These are phyloP conservation scores for Paralvinella palmiformis DNA, from an alignment of 1,140 invertebrate genomes.

Conservation along the genomic window DNA sequence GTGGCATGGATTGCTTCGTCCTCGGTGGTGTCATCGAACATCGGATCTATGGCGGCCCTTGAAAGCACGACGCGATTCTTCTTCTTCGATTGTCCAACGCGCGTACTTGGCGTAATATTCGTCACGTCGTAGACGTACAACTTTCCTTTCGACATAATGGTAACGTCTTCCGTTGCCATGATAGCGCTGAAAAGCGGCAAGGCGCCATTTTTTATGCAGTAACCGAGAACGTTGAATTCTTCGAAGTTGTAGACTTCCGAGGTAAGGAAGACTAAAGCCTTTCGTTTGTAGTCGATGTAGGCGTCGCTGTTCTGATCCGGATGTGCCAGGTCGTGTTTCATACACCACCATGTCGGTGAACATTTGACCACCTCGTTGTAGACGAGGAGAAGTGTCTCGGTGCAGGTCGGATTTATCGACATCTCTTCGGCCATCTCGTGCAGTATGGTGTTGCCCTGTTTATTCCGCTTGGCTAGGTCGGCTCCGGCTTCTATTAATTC, in stretches of 20 bases:
- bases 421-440: constrained; percentile 16
- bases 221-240: constrained; percentile 3
- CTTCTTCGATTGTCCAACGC: not conserved
- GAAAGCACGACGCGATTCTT: not conserved
- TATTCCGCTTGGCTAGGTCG: constrained; percentile 11
- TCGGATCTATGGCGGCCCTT: not conserved
- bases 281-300: not conserved
- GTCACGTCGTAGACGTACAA: constrained; percentile 17
- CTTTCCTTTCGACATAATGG: not conserved
- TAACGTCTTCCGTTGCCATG: constrained; percentile 11
- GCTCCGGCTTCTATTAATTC: constrained; percentile 5
- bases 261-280: constrained; percentile 18
- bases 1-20: not conserved
- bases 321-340: constrained; percentile 8
- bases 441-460: constrained; percentile 15
- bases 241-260: constrained; percentile 11
- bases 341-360: constrained; percentile 19
- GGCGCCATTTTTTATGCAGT: constrained; percentile 9
- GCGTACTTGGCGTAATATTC: constrained; percentile 9
- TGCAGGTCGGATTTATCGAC: not conserved
- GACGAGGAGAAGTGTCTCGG: constrained; percentile 6
- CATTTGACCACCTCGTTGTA: constrained; percentile 4
- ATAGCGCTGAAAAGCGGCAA: constrained; percentile 11
- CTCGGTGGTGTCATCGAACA: not conserved
- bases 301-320: constrained; percentile 16